These are phyloP conservation scores for Hafferia zeledoni DNA, from an alignment of 2,797 vertebrate species.

Conservation along the genomic window DNA sequence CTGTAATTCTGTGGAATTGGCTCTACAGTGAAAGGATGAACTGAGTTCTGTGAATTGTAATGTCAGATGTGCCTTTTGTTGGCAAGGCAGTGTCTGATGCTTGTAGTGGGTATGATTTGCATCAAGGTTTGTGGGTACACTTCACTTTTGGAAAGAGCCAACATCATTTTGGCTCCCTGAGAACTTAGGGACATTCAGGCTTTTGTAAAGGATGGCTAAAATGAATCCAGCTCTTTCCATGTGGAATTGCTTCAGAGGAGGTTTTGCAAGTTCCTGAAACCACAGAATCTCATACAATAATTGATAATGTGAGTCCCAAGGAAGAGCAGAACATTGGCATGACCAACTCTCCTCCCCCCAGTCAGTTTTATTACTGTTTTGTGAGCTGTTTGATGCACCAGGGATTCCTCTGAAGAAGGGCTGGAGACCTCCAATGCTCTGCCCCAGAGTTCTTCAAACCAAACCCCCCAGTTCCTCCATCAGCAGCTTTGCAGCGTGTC, in stretches of 20 bases:
- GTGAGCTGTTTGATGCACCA: not conserved
- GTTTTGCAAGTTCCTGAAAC: not conserved
- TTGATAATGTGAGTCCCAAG: not conserved
- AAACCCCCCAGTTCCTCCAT: not conserved
- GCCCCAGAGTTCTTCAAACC: not conserved
- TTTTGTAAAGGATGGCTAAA: not conserved
- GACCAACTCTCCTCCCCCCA: not conserved
- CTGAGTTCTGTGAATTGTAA: not conserved
- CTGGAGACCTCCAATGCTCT: not conserved
- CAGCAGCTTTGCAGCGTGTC: not conserved
- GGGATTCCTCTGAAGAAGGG: not conserved
- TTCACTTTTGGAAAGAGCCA: not conserved
- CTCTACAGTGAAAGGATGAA: not conserved
- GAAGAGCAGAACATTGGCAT: not conserved
- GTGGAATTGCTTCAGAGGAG: not conserved
- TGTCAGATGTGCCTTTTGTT: not conserved
- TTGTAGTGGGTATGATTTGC: not conserved
- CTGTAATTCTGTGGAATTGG: not conserved
- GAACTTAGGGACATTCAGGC: not conserved
- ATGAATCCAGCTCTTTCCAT: not conserved
- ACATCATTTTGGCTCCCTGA: not conserved
- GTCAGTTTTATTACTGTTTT: not conserved
- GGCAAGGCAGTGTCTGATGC: not conserved
- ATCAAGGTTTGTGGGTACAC: fast-evolving
- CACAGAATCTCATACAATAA: not conserved